Evolutionary conservation across 2,888 invertebrate genomes (phyloP).

Genomic region (Seira ritae): DNA sequence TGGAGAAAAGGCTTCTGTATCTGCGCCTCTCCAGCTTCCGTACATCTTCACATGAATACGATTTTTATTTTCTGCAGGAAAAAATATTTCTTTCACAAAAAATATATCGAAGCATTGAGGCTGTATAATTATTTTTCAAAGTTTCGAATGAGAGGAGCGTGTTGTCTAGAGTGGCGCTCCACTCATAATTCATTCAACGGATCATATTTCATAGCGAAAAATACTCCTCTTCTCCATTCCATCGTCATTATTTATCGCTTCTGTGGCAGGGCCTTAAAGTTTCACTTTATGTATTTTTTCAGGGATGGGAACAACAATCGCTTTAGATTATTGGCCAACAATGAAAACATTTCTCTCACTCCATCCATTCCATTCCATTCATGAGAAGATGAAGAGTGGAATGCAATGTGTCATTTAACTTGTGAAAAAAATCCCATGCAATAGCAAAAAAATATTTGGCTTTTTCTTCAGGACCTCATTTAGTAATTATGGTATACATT

Average conservation of each 20-base stretch:
- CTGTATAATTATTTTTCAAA: neutral
- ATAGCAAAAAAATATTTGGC: neutral
- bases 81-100: neutral
- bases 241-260: neutral
- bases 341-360: slow-evolving; percentile 1
- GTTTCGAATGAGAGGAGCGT: neutral
- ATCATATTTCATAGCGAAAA: slow-evolving; percentile 63
- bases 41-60: neutral
- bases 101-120: too few species aligned
- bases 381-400: slow-evolving; percentile 16
- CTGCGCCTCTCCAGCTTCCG: slow-evolving; percentile 36
- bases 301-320: slow-evolving; percentile 23
- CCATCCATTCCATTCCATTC: slow-evolving; percentile 31
- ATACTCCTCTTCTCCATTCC: neutral
- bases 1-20: slow-evolving; percentile 46
- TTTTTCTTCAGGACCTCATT: slow-evolving; percentile 43
- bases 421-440: neutral
- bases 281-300: too few species aligned
- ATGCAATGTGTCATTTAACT: slow-evolving; percentile 47
- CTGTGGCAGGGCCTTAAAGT: neutral
- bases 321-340: slow-evolving; percentile 20
- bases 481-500: slow-evolving; percentile 45
- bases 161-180: slow-evolving; percentile 47
- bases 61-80: slow-evolving; percentile 36
- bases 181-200: slow-evolving; percentile 61